Percentiles rank a stretch among this genome's conserved stretches.
Evolutionary conservation across 2,797 vertebrate genomes (phyloP).

Genomic region (Arnoldichthys spilopterus): DNA sequence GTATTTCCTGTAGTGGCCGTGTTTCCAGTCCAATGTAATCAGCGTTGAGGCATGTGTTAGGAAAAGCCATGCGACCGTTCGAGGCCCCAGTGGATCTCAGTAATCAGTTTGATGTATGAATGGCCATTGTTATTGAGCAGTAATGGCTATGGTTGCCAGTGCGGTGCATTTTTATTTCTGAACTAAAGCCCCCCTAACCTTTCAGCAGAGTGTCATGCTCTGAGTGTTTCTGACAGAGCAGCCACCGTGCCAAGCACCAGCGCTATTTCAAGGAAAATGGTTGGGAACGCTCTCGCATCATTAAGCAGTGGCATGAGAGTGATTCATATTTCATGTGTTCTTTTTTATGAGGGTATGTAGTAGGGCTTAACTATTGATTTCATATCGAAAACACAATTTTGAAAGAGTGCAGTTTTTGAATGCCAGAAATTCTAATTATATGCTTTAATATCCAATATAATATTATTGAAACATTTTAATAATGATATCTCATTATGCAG

Average conservation of each 20-base stretch:
- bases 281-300: slow-evolving; percentile 13
- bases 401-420: too few species aligned
- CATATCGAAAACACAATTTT: too few species aligned
- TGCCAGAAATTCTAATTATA: too few species aligned
- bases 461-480: too few species aligned
- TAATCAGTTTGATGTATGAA: slow-evolving; percentile 61
- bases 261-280: slow-evolving; percentile 39
- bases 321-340: slow-evolving; percentile 19
- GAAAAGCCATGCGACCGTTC: slow-evolving; percentile 50
- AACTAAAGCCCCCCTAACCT: slow-evolving; percentile 24
- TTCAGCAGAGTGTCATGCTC: slow-evolving; percentile 43
- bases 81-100: slow-evolving; percentile 44
- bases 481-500: too few species aligned
- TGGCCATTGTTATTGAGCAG: slow-evolving; percentile 57
- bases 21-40: slow-evolving; percentile 64
- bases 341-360: slow-evolving; percentile 3
- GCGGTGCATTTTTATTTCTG: slow-evolving; percentile 43
- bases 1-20: slow-evolving; percentile 66
- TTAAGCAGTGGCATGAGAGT: slow-evolving; percentile 18
- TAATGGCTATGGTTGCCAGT: slow-evolving; percentile 54
- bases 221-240: slow-evolving; percentile 40
- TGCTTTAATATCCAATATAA: too few species aligned
- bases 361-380: too few species aligned
- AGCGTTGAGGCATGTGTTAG: slow-evolving; percentile 52
- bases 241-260: slow-evolving; percentile 1